phyloP scores from a whole-genome alignment of 2,888 invertebrate genomes.

The Dione juno region DNA sequence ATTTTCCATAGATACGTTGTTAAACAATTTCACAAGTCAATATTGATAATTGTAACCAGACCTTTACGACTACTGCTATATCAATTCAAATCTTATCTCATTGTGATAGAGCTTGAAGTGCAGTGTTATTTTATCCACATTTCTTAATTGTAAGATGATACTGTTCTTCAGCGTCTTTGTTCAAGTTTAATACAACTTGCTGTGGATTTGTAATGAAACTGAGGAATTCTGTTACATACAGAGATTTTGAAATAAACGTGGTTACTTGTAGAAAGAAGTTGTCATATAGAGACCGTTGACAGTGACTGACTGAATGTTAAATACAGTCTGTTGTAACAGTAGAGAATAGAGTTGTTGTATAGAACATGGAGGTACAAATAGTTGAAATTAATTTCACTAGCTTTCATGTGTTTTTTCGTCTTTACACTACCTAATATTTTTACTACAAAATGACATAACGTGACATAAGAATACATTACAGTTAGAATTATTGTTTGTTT shows the following conservation, averaged over 20 bases:
- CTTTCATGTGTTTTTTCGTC: no score
- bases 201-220: slow-evolving; percentile 4
- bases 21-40: slow-evolving; percentile 7
- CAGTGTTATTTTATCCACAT: background rate
- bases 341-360: no score
- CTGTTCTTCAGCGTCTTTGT: slow-evolving; percentile 18
- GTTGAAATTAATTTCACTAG: no score
- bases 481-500: background rate
- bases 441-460: no score
- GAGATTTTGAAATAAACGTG: background rate
- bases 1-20: slow-evolving; percentile 1
- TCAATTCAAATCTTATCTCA: background rate
- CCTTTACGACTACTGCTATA: background rate
- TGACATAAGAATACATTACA: background rate
- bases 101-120: background rate
- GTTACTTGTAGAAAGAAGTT: background rate
- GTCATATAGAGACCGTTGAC: background rate
- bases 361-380: no score
- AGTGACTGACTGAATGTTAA: no score
- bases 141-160: slow-evolving; percentile 24
- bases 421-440: no score
- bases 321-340: no score
- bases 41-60: slow-evolving; percentile 20
- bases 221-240: slow-evolving; percentile 5
- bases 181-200: background rate